Evolutionary conservation across 2,888 invertebrate species (phyloP).

Genomic region (Drosophila atripex): DNA sequence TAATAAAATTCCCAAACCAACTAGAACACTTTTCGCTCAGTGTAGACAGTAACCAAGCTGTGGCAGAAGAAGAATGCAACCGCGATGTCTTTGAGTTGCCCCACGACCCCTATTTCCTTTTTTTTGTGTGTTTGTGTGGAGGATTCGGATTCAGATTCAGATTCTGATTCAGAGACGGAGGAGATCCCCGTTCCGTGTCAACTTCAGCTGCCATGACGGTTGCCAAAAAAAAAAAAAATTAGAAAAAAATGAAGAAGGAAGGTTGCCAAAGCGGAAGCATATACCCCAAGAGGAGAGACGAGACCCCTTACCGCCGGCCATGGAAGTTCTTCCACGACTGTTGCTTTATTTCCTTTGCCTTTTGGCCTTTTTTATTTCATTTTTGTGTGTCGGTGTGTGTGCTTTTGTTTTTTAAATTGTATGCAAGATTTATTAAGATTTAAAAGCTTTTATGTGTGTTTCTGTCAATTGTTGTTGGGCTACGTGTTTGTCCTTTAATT

Average conservation of each 20-base stretch:
- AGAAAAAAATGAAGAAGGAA: slow-evolving; percentile 12
- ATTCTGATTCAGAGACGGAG: slow-evolving; percentile 1
- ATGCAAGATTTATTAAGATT: slow-evolving; percentile 80
- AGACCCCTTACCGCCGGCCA: not conserved
- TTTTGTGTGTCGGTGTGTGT: slow-evolving; percentile 22
- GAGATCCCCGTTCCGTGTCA: slow-evolving; percentile 37
- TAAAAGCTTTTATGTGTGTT: slow-evolving; percentile 78
- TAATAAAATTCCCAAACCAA: not conserved
- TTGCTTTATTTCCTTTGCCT: slow-evolving; percentile 59
- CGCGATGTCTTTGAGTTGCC: slow-evolving; percentile 36
- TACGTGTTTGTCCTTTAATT: slow-evolving; percentile 38
- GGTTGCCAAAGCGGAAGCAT: slow-evolving; percentile 32
- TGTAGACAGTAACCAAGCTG: slow-evolving; percentile 21
- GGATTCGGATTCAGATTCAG: slow-evolving; percentile 1
- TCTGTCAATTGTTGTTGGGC: slow-evolving; percentile 68
- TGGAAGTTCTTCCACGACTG: slow-evolving; percentile 40
- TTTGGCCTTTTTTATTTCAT: slow-evolving; percentile 23
- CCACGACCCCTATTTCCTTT: not conserved
- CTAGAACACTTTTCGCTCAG: slow-evolving; percentile 10
- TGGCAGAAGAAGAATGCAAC: slow-evolving; percentile 42
- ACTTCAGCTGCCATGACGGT: slow-evolving; percentile 54
- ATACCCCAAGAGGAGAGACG: not conserved
- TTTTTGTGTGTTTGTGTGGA: too few species aligned
- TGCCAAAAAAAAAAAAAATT: slow-evolving; percentile 37
- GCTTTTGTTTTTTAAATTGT: slow-evolving; percentile 74